A percentile compares a stretch with the other conserved stretches of the same genome.
These are phyloP conservation scores for Chaitophorus viminalis DNA, from an alignment of 2,888 invertebrate species.

Conservation along the genomic window DNA sequence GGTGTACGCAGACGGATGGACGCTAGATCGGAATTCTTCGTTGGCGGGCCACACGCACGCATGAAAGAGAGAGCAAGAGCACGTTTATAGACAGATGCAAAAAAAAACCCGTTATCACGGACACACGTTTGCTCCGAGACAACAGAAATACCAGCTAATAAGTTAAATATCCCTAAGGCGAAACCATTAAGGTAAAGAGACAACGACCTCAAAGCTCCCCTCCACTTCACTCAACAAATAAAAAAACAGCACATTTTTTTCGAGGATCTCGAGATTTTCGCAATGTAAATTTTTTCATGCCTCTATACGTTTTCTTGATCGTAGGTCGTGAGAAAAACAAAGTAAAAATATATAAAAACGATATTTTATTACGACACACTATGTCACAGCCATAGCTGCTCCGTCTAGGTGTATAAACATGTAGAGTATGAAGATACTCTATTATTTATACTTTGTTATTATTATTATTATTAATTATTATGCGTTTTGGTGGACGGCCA, in stretches of 20 bases:
- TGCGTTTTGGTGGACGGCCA: constrained; percentile 35
- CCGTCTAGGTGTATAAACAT: background rate
- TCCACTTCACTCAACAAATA: background rate
- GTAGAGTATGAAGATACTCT: background rate
- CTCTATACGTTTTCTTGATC: background rate
- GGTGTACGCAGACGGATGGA: too few species aligned
- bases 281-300: background rate
- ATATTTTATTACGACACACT: background rate
- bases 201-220: background rate
- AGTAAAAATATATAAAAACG: background rate
- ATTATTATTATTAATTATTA: constrained; percentile 13
- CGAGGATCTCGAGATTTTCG: background rate
- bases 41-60: background rate
- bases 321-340: background rate
- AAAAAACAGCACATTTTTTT: background rate
- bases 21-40: too few species aligned
- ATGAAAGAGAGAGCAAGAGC: too few species aligned
- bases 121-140: background rate
- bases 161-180: background rate
- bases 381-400: background rate
- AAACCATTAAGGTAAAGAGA: background rate
- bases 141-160: background rate
- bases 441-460: too few species aligned
- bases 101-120: constrained; percentile 1
- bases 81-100: background rate